phyloP scores from a whole-genome alignment of 2,888 invertebrate genomes.

The Ophraella communa region DNA sequence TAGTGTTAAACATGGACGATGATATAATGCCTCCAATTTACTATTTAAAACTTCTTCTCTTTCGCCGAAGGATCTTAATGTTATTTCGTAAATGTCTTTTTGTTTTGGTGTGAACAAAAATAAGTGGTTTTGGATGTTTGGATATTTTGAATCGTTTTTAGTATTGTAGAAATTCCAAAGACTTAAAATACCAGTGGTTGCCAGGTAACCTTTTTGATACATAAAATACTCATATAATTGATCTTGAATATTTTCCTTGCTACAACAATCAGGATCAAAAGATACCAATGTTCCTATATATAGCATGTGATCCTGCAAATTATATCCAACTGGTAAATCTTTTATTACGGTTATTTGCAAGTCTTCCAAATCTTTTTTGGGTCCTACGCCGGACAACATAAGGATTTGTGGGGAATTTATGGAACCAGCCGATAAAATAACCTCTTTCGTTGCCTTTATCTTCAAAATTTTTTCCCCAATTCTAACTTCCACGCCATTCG shows the following conservation, averaged over 20 bases:
- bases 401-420: constrained; percentile 73
- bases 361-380: constrained; percentile 60
- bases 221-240: constrained; percentile 63
- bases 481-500: constrained; percentile 59
- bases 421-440: constrained; percentile 71
- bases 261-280: constrained; percentile 11
- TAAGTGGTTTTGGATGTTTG: no score
- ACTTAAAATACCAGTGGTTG: constrained; percentile 59
- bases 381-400: constrained; percentile 72
- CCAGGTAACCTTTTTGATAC: constrained; percentile 61
- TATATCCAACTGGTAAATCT: constrained; percentile 64
- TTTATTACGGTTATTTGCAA: constrained; percentile 58
- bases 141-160: constrained; percentile 58
- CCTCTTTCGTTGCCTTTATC: constrained; percentile 63
- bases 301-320: constrained; percentile 64
- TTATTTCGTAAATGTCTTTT: no score
- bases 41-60: no score
- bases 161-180: constrained; percentile 62
- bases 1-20: no score
- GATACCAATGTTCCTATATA: constrained; percentile 48
- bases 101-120: constrained; percentile 42
- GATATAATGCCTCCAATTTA: no score
- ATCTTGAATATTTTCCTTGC: constrained; percentile 50
- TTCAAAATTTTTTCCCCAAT: constrained; percentile 49
- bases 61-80: no score